Percentiles rank a stretch among this genome's conserved stretches.
Evolutionary conservation across 2,888 invertebrate genomes (phyloP).

Genomic region (Melolontha melolontha): DNA sequence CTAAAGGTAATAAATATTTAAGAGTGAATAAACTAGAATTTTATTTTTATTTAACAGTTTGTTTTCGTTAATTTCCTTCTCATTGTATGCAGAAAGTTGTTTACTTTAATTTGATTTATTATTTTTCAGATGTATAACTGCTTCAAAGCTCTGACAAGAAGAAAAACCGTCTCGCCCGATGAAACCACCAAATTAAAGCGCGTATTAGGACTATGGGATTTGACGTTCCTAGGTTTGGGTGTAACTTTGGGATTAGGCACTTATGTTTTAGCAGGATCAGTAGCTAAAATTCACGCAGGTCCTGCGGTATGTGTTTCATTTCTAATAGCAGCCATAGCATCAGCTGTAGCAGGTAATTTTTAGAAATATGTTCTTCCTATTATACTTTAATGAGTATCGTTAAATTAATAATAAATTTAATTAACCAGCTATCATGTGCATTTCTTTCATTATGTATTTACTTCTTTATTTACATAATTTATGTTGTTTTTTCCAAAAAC

Average conservation of each 20-base stretch:
- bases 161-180: constrained; percentile 62
- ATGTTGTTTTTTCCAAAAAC: too few species aligned
- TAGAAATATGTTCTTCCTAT: neutral
- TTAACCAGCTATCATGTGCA: too few species aligned
- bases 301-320: constrained; percentile 94
- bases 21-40: too few species aligned
- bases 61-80: too few species aligned
- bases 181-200: constrained; percentile 68
- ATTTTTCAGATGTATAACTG: constrained; percentile 32
- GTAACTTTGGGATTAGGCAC: constrained; percentile 93
- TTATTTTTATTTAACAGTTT: too few species aligned
- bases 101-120: neutral
- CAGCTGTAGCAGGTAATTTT: constrained; percentile 85
- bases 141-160: constrained; percentile 63
- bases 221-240: constrained; percentile 89
- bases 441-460: too few species aligned
- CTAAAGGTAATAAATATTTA: too few species aligned
- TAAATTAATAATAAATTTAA: too few species aligned
- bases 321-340: constrained; percentile 91
- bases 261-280: constrained; percentile 93
- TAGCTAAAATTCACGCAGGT: constrained; percentile 88
- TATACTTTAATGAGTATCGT: too few species aligned
- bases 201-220: constrained; percentile 84
- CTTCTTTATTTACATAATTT: too few species aligned
- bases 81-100: neutral